Conservation (phyloP, 2,797 vertebrate species). For the Urophycis tenuis region DNA sequence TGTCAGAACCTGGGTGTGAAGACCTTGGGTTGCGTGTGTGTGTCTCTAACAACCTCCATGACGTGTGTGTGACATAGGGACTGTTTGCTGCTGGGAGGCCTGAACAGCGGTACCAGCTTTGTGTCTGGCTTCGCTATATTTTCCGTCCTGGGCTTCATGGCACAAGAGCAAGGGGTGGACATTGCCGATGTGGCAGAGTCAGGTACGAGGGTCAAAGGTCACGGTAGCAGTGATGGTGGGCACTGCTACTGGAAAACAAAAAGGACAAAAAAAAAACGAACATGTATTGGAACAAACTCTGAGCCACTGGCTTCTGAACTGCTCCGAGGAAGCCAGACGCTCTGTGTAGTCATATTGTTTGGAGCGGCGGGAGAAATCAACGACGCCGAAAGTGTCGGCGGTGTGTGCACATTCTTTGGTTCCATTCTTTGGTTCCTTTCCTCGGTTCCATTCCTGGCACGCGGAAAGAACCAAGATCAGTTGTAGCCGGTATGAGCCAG, state of each 20-base stretch:
- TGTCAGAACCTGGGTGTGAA: conserved; percentile 64
- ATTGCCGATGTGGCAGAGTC: conserved; percentile 91
- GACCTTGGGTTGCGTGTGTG: conserved; percentile 79
- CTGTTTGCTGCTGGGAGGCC: conserved; percentile 91
- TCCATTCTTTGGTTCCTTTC: too few relatives aligned
- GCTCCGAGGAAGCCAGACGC: not conserved
- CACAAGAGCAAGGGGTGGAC: conserved; percentile 96
- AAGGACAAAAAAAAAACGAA: conserved; percentile 27
- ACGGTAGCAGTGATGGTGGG: conserved; percentile 87
- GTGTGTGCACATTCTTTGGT: conserved; percentile 57
- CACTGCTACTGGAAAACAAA: conserved; percentile 74
- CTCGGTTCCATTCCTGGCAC: too few relatives aligned
- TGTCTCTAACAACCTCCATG: conserved; percentile 89
- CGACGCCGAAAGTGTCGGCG: conserved; percentile 61
- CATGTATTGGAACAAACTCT: conserved; percentile 6
- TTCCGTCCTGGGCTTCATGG: conserved; percentile 99
- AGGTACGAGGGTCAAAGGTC: conserved; percentile 82
- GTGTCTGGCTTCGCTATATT: conserved; percentile 99
- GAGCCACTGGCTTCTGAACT: conserved; percentile 3
- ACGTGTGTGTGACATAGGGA: conserved; percentile 96
- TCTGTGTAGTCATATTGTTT: not conserved
- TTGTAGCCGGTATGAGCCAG: conserved; percentile 26
- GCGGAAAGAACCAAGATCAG: conserved; percentile 50
- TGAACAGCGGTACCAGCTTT: conserved; percentile 95
- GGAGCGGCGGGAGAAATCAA: conserved; percentile 30